Conservation (phyloP, 2,888 invertebrate species). For the Lithosia quadra region DNA sequence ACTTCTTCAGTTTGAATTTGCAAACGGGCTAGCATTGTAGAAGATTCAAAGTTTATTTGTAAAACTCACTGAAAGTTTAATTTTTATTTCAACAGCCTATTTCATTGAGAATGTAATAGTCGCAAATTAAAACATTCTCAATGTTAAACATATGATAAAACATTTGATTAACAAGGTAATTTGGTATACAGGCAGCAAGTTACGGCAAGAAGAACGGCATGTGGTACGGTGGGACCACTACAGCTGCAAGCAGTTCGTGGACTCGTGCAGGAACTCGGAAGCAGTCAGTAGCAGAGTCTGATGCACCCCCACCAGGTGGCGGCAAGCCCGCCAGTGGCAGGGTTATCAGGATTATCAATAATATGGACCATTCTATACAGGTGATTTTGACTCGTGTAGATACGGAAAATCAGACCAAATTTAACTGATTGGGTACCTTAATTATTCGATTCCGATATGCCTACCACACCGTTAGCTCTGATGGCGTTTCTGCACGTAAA, state of each 20-base stretch:
- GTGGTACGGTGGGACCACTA: slow-evolving; percentile 90
- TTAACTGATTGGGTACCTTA: too few species aligned
- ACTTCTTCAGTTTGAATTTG: neutral
- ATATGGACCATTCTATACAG: slow-evolving; percentile 96
- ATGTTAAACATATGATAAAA: neutral
- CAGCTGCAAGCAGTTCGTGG: slow-evolving; percentile 89
- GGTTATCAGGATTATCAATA: slow-evolving; percentile 97
- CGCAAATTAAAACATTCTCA: too few species aligned
- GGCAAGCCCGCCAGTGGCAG: slow-evolving; percentile 93
- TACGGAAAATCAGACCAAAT: neutral
- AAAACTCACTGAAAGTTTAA: too few species aligned
- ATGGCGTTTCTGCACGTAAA: too few species aligned
- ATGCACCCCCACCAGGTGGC: slow-evolving; percentile 90
- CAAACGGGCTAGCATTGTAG: neutral
- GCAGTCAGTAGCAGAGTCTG: slow-evolving; percentile 94
- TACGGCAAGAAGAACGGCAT: slow-evolving; percentile 97
- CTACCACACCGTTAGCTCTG: too few species aligned
- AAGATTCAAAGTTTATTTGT: neutral
- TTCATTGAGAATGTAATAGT: too few species aligned
- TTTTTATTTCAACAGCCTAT: too few species aligned
- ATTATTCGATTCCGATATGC: too few species aligned
- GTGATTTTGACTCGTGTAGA: slow-evolving; percentile 74
- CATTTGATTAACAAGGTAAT: neutral
- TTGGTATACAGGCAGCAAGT: slow-evolving; percentile 90
- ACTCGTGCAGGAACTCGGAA: slow-evolving; percentile 92